A percentile compares a stretch with the other conserved stretches of the same genome.
phyloP scores from a whole-genome alignment of 1,140 invertebrate genomes.

The Anagrus nilaparvatae region DNA sequence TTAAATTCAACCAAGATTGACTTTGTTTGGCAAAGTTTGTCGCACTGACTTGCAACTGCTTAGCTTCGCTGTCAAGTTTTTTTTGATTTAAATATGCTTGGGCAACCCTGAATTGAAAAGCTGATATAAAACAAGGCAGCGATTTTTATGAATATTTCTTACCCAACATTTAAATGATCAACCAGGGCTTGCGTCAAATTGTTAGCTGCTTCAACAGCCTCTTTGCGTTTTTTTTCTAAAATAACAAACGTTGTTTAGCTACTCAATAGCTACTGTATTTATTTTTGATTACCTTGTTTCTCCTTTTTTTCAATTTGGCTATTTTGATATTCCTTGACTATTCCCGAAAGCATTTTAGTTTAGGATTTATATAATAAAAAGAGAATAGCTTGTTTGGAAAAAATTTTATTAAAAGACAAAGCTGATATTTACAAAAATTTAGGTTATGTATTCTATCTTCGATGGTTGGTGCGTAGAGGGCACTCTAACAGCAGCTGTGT shows the following conservation, averaged over 20 bases:
- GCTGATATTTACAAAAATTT: too few species aligned
- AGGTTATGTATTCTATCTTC: too few species aligned
- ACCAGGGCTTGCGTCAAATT: constrained; percentile 88
- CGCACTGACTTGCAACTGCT: constrained; percentile 89
- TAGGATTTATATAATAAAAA: constrained; percentile 3
- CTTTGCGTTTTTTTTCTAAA: constrained; percentile 84
- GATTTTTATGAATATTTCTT: constrained; percentile 27
- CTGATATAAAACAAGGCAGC: not conserved
- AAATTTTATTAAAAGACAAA: constrained; percentile 5
- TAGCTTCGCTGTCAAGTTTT: constrained; percentile 91
- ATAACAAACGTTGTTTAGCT: too few species aligned
- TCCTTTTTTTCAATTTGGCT: constrained; percentile 70
- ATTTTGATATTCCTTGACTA: constrained; percentile 79
- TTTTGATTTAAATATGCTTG: constrained; percentile 98
- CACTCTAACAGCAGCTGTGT: too few species aligned
- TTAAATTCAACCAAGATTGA: constrained; percentile 86
- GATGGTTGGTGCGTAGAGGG: too few species aligned
- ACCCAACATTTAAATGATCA: constrained; percentile 96
- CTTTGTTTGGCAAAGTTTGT: constrained; percentile 94
- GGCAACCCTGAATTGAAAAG: constrained; percentile 57
- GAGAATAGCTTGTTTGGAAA: not conserved
- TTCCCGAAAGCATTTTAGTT: constrained; percentile 63
- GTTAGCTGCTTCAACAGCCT: constrained; percentile 84
- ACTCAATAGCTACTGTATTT: constrained; percentile 3
- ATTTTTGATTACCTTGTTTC: constrained; percentile 58